Evolutionary conservation across 2,113 vertebrate species (phyloP), one percentile per base, ranked within the genome.

Genomic region (Perca fluviatilis): DNA sequence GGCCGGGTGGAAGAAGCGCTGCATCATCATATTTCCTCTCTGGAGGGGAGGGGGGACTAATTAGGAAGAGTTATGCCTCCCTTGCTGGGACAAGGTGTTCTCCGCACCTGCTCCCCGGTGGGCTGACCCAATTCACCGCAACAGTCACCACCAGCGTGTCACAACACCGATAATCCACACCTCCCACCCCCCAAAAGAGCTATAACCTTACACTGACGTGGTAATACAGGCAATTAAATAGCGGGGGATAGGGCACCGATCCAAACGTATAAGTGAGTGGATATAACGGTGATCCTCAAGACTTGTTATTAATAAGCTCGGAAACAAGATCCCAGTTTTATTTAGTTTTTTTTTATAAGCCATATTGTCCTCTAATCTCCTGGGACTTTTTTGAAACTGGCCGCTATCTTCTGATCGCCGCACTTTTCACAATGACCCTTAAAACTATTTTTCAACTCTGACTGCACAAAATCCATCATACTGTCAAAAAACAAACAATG

Each of bases 41-140:
- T 71, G 66, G 71, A 30, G 77, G 79, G 49, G 49, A 60, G 49
- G n/a, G 70, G 68, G 77, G 57, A 51, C 86, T 89, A 93, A 94
- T 94, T 92, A 95, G 77, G 82, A 63, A 81, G 57, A 63, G 81
- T 82, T 77, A 74, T 43, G 15, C 77, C 70, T 81, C 77, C 76
- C 62, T 83, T 80, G 47, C 88, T 78, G 85, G 86, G 88, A 90
- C 92, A 47, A 82, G 86, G 87, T 80, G 89, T 91, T 87, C 89
- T 79, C 79, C 49, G 19, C 89, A 85, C 83, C 87, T 84, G 73
- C 78, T 92, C 94, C 92, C 94, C 5, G 2, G 90, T 87, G 93
- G 86, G 86, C 85, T 84, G 92, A 92, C 93, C 92, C 83, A 94
- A 11, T 93, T 95, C 85, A 69, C 47, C 11, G 83, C 81, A 83